Evolutionary conservation across 2,888 invertebrate species (phyloP).

Genomic region (Apamea monoglypha): DNA sequence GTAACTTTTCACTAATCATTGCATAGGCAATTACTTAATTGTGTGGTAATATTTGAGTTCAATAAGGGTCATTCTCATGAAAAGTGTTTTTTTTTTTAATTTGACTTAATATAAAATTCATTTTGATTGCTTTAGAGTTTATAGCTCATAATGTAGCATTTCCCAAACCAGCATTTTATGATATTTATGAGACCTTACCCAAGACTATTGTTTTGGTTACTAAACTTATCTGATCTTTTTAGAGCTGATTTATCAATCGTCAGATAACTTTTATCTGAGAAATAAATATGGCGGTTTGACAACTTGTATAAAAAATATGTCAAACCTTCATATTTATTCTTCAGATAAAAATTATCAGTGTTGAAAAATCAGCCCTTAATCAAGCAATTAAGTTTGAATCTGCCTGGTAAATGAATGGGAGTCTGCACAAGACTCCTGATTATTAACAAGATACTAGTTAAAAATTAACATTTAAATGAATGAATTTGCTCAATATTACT

Average conservation of each 20-base stretch:
- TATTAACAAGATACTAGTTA: background rate
- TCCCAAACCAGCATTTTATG: conserved; percentile 6
- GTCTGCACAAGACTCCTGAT: background rate
- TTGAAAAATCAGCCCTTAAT: background rate
- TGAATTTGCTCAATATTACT: background rate
- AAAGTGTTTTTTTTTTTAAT: background rate
- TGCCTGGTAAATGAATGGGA: background rate
- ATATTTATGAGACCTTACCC: too few species aligned
- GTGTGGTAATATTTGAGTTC: conserved; percentile 21
- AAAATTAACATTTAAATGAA: background rate
- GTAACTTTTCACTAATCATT: conserved; percentile 40
- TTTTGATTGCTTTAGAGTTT: conserved; percentile 5
- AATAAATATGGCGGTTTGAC: too few species aligned
- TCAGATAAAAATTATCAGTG: too few species aligned
- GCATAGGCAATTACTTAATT: conserved; percentile 9
- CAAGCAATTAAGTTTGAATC: background rate
- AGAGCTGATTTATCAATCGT: too few species aligned
- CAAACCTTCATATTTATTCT: too few species aligned
- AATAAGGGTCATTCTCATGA: conserved; percentile 38
- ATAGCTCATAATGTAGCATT: conserved; percentile 16
- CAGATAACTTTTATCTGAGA: too few species aligned
- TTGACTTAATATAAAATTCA: background rate
- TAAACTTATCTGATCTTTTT: background rate
- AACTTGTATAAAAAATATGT: too few species aligned
- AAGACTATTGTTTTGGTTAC: background rate